These are phyloP conservation scores for Gallinago jamesoni DNA, from an alignment of 2,113 vertebrate genomes.

Conservation along the genomic window DNA sequence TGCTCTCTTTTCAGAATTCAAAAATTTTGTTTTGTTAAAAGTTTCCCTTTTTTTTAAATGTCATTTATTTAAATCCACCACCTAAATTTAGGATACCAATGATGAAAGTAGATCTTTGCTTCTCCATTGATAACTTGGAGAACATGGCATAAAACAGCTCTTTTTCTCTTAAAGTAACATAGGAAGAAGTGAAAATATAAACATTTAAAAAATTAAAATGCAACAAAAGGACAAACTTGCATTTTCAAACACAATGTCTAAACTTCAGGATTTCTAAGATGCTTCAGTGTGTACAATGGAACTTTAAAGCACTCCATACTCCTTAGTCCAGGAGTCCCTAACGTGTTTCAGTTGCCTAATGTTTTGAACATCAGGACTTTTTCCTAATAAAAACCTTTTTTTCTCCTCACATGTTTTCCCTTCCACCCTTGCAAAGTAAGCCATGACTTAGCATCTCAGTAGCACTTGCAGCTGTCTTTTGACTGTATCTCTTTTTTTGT, in stretches of 20 bases:
- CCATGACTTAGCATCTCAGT: background rate
- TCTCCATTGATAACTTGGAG: background rate
- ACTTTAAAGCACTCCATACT: background rate
- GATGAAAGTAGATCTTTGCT: background rate
- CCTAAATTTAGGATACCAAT: background rate
- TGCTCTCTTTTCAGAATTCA: background rate
- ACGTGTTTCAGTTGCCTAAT: background rate
- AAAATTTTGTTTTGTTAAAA: background rate
- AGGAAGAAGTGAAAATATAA: background rate
- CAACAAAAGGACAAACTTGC: background rate
- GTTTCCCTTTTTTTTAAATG: background rate
- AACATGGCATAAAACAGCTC: background rate
- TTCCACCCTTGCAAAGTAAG: background rate
- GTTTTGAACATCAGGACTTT: background rate
- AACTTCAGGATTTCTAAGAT: background rate
- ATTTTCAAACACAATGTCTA: background rate
- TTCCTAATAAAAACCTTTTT: background rate
- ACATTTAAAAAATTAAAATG: background rate
- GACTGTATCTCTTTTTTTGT: background rate
- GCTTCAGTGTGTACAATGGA: background rate
- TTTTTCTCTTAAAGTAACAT: background rate
- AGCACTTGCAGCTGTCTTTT: background rate
- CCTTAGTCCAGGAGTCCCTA: background rate
- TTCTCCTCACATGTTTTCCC: rapidly evolving
- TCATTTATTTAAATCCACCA: background rate